These are phyloP conservation scores for Nymphalis urticae DNA, from an alignment of 2,888 invertebrate species.

Conservation along the genomic window DNA sequence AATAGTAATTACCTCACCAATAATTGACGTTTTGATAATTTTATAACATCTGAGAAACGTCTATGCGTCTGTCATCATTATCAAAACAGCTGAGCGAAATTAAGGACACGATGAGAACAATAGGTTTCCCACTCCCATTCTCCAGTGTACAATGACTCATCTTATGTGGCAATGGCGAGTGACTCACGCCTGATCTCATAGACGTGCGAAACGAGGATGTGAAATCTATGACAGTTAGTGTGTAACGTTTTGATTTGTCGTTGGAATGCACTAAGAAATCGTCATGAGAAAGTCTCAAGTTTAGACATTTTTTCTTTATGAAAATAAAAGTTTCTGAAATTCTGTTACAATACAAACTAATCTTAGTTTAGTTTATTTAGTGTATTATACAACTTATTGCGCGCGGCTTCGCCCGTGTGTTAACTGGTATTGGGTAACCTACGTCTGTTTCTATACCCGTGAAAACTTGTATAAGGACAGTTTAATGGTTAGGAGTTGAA, in stretches of 20 bases:
- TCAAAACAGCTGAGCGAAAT: constrained; percentile 53
- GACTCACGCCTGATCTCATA: constrained; percentile 68
- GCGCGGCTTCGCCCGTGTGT: no score
- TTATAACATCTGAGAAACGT: constrained; percentile 22
- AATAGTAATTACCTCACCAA: no score
- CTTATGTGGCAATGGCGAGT: constrained; percentile 72
- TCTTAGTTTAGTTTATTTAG: no score
- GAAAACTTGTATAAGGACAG: background rate
- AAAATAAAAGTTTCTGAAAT: no score
- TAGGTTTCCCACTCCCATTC: constrained; percentile 70
- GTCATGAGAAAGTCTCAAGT: background rate
- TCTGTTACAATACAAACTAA: no score
- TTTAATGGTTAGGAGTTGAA: no score
- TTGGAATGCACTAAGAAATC: background rate
- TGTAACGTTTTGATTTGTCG: constrained; percentile 26
- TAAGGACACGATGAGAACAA: constrained; percentile 66
- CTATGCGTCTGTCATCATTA: constrained; percentile 34
- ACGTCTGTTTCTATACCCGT: background rate
- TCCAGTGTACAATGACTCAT: constrained; percentile 67
- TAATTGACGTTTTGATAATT: background rate
- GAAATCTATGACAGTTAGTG: constrained; percentile 35
- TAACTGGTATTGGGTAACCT: no score
- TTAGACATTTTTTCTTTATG: no score
- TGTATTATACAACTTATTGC: no score
- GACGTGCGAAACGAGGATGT: constrained; percentile 52